Base-by-base conservation (phyloP, 2,797 vertebrate genomes). In the Gymnothorax javanicus region DNA sequence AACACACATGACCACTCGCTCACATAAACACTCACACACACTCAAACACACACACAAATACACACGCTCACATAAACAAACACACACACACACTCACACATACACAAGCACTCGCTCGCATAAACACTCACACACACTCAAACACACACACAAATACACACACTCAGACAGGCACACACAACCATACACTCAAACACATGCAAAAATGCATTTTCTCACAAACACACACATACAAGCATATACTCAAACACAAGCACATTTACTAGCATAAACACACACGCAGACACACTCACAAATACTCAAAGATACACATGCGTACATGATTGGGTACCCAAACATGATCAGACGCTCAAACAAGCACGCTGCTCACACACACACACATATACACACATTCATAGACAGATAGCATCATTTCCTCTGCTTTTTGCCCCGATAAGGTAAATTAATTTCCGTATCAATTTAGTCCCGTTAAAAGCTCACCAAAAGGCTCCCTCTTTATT, bases 1-100 rank as follows among this genome's bases (percentile, higher is more conserved):
- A 67, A 84, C 27, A 84, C 58, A 60, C 27, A 7, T 27, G 83
- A 25, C 52, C 84, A 83, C 62, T 43, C 64, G 7, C 59, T 64
- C 83, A 64, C 27, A n/a, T n/a, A n/a, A n/a, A n/a, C n/a, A n/a
- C n/a, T n/a, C 11, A 79, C 85, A 56, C 64, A 15, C 23, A 17
- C 50, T n/a, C n/a, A n/a, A n/a, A 13, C 52, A 73, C 52, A n/a
- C 17, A 52, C 5, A n/a, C 58, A 69, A n/a, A n/a, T n/a, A n/a
- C n/a, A n/a, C n/a, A 58, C 75, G 69, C 85, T 54, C 15, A 43
- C 57, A 84, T 13, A 84, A 7, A 52, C 84, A 69, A 59, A n/a
- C 43, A 84, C 4, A 85, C 60, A 85, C 84, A 85, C 60, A 85
- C 23, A 64, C n/a, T 92, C n/a, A n/a, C n/a, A n/a, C n/a, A n/a